Base-by-base conservation (phyloP, 2,113 vertebrate species). In the Choloepus hoffmanni region DNA sequence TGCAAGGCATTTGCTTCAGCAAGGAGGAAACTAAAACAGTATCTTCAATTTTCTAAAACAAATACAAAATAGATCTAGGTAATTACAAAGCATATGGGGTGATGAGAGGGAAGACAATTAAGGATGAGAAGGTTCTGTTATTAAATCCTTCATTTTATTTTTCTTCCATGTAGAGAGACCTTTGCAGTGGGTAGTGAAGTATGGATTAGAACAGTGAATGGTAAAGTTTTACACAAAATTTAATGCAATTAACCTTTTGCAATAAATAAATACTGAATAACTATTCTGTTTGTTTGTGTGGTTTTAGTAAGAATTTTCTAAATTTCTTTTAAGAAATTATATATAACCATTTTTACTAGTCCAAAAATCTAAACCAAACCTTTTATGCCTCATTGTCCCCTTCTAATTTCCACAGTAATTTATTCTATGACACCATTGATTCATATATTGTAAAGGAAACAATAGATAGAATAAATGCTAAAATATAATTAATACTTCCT, bases 381-480 rank as follows among this genome's bases (percentile, higher is more conserved):
- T n/a, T 89, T 15, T 24, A 55, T 48, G 62, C 8, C 26, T 11
- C 2, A 26, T 14, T 53, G 13, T 13, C 10, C 28, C 12, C 13
- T 83, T 96, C 62, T 76, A 87, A 45, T 83, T 83, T 94, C 50
- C 68, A 45, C 2, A 77, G 7, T 70, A 19, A 21, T 55, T 93
- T 58, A 24, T 5, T 81, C 8, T 5, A 18, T 70, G 40, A 36
- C 58, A 45, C 10, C 26, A 78, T 89, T 5, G 55, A 55, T 63
- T 65, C 5, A 15, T 14, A 89, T 33, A 78, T 33, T 55, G 21
- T 28, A 70, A 21, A 8, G 23, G 14, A 77, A 68, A 50, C 4
- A 77, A 92, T 10, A 62, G 21, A 40, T 36, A 65, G 85, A 85
- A 83, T 26, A 82, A 77, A 77, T 82, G 28, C 4, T 86, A 63